Percentiles rank a stretch among this genome's conserved stretches.
Conservation (phyloP, 2,888 invertebrate genomes). For the Serripes groenlandicus region DNA sequence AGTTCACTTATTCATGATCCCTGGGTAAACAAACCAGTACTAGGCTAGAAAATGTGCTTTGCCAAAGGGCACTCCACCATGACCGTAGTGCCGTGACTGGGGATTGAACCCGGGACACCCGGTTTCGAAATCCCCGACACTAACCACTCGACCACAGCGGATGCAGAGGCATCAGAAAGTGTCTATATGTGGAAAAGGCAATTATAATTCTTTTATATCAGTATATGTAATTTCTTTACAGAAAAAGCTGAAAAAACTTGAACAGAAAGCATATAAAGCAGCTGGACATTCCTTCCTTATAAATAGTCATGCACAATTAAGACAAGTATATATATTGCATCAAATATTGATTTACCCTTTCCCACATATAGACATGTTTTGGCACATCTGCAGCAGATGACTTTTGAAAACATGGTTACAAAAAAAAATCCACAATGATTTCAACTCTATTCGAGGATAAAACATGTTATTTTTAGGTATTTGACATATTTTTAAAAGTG, state of each 20-base stretch:
- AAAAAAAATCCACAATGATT: background rate
- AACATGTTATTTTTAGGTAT: background rate
- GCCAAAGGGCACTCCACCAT: no score
- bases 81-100: no score
- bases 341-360: background rate
- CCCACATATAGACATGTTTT: background rate
- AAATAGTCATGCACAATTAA: conserved; percentile 38
- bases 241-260: conserved; percentile 65
- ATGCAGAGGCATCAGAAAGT: no score
- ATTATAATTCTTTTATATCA: background rate
- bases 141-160: no score
- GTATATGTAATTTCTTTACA: conserved; percentile 9
- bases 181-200: no score
- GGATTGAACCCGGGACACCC: no score
- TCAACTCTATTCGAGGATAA: background rate
- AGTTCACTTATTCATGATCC: no score
- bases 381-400: background rate
- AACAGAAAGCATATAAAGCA: conserved; percentile 73
- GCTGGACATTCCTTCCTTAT: conserved; percentile 67
- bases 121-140: no score
- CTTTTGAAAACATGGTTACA: background rate
- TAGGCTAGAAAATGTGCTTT: no score
- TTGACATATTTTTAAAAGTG: no score
- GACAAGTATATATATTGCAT: conserved; percentile 26
- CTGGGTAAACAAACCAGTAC: no score